Evolutionary conservation across 92 coral and sea anemone species (phyloP), one percentile per base, ranked within the genome.

Genomic region (Epizoanthus scotinus): DNA sequence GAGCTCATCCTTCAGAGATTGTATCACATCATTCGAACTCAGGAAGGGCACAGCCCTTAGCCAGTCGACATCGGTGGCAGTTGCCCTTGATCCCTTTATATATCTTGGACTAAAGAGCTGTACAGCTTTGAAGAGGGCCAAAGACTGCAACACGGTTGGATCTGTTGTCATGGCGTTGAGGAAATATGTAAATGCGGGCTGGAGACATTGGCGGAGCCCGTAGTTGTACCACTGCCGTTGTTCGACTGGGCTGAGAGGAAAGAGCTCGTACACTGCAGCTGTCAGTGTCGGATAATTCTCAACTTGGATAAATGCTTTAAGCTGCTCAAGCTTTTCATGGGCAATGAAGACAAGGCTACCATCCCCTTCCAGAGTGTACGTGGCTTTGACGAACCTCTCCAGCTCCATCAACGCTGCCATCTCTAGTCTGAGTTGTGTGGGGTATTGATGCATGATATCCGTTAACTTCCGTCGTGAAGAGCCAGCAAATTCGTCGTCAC

Each of bases 321-420:
- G 60, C 62, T 61, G 70, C 62, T 60, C 24, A 27, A 82, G 47
- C 67, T 70, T 38, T n/a, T 82, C 67, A 83, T 73, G 54, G 53
- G 71, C 68, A 78, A 70, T 78, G 44, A 78, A 77, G 63, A 68
- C 84, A 55, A 85, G 79, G 78, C 14, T n/a, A 18, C 84, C 88
- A 78, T 85, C 79, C 44, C 86, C 82, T 61, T 83, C 82, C 44
- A 83, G 58, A 47, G 71, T 71, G 62, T 83, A 72, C 12, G 68
- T 81, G 25, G 82, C 87, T 75, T 85, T 85, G 13, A 85, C 88
- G 61, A 78, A 85, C 77, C 62, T 79, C 83, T 38, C 88, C 78
- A 78, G 50, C 49, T 85, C 88, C 77, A 85, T 68, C 84, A 78
- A 26, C 21, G n/a, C 89, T 42, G 89, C 75, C 72, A 80, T 25